Evolutionary conservation across 2,888 invertebrate genomes (phyloP).

Genomic region (Pseudococcus viburni): DNA sequence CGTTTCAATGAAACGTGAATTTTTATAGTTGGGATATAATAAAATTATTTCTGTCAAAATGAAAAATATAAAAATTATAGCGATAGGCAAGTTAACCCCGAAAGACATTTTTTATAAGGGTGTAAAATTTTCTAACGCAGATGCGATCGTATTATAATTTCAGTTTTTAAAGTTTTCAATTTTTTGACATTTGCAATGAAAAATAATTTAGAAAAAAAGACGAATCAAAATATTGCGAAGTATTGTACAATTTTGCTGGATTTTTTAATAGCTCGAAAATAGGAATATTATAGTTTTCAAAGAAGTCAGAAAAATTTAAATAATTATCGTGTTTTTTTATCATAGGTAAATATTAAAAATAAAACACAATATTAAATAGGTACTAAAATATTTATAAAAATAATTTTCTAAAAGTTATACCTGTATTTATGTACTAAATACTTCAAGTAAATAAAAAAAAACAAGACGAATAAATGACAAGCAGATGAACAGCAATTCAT

Average conservation of each 20-base stretch:
- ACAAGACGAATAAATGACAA: background rate
- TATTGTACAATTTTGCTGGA: background rate
- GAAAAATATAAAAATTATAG: background rate
- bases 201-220: background rate
- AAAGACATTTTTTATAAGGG: background rate
- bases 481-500: background rate
- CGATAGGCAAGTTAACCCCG: background rate
- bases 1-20: background rate
- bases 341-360: background rate
- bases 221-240: background rate
- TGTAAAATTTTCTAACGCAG: background rate
- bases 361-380: background rate
- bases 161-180: background rate
- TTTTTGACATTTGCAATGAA: background rate
- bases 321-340: too few species aligned
- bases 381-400: slow-evolving; percentile 32
- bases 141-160: background rate
- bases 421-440: background rate
- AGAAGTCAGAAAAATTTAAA: too few species aligned
- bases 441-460: background rate
- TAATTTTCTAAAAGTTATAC: background rate
- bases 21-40: background rate
- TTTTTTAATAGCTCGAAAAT: background rate
- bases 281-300: too few species aligned
- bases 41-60: background rate